phyloP scores from a whole-genome alignment of 2,888 invertebrate genomes.

The Pasiphila rectangulata region DNA sequence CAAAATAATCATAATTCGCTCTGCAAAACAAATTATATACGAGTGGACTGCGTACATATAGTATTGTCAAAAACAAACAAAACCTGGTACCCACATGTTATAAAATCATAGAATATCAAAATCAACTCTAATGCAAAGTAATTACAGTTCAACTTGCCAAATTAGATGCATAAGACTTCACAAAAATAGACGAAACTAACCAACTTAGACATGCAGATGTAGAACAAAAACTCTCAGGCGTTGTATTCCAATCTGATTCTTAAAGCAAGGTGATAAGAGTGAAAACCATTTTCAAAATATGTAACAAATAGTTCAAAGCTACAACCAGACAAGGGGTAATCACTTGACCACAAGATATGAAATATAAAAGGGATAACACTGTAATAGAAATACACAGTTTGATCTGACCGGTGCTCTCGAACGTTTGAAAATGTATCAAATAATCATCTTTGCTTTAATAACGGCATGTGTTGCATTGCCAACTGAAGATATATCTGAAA shows the following conservation, averaged over 20 bases:
- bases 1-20: conserved; percentile 16
- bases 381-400: conserved; percentile 46
- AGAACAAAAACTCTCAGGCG: conserved; percentile 14
- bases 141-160: conserved; percentile 13
- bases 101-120: conserved; percentile 18
- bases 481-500: conserved; percentile 38
- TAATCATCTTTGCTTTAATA: conserved; percentile 34
- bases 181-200: conserved; percentile 43
- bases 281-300: neutral
- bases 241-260: conserved; percentile 31
- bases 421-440: conserved; percentile 54
- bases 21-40: conserved; percentile 20
- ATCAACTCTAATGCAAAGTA: conserved; percentile 20
- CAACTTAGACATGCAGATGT: conserved; percentile 30
- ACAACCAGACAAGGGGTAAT: conserved; percentile 47
- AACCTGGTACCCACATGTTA: neutral
- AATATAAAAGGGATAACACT: conserved; percentile 61
- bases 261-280: conserved; percentile 20
- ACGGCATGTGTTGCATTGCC: conserved; percentile 45
- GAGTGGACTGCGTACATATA: conserved; percentile 20
- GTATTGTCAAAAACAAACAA: conserved; percentile 29
- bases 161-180: conserved; percentile 46
- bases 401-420: conserved; percentile 36
- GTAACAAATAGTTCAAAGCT: neutral
- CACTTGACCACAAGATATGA: conserved; percentile 56